Evolutionary conservation across 2,797 vertebrate species (phyloP), one percentile per base, ranked within the genome.

Genomic region (Toxotes lorentzi): DNA sequence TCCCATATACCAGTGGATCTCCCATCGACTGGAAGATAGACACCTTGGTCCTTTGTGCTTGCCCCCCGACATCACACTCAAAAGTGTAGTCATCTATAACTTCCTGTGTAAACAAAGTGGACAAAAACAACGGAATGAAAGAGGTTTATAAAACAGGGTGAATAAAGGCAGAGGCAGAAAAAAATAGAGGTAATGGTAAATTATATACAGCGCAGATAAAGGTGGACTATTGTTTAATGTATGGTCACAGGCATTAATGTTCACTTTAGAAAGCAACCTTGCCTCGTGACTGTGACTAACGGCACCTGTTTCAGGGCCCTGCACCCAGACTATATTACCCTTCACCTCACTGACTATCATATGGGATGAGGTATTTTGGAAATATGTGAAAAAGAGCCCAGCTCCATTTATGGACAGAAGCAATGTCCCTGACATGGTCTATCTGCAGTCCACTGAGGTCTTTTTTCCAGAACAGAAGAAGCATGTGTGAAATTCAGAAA

Each of bases 61-160:
- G 97, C 80, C 95, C 97, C 56, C 97, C 96, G 53, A 96, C 95
- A 95, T 99, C 98, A 93, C 96, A 98, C 94, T 99, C 98, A 94
- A 99, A 99, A 8, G 97, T 94, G 88, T 99, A 99, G 90, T 99
- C 97, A 77, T 99, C 98, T 87, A 98, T 96, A 58, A 98, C 90
- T 88, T 99, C 98, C 98, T 99, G 88, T 80, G 70, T 4, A 83
- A 47, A 79, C 23, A 85, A 66, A 34, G 38, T 2, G 11, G 23
- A 41, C 23, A n/a, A 27, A 30, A n/a, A 14, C 30, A 30, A 21
- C 7, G 21, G 5, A 57, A 47, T 32, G 4, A 59, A 59, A 47
- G 14, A 35, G 40, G 5, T 54, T 17, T 48, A 4, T 2, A 21
- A 9, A 45, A 50, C 3, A 7, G 24, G 35, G 5, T 21, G 41